Conservation (phyloP, 2,888 invertebrate genomes). For the Chouioia cunea region DNA sequence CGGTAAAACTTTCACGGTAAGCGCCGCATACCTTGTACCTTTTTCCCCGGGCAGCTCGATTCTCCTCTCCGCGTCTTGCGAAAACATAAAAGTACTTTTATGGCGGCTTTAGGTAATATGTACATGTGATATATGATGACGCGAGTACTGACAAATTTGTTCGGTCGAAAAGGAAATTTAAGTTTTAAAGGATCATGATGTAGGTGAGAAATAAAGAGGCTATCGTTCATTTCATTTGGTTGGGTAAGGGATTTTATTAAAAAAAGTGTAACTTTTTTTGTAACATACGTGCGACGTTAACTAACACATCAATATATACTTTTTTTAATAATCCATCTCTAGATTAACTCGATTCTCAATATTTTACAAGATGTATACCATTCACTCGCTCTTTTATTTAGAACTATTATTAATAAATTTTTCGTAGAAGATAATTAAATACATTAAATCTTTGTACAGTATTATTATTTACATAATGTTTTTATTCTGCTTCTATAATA, state of each 20-base stretch:
- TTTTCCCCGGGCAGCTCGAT: too few species aligned
- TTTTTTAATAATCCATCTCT: constrained; percentile 20
- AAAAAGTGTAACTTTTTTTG: constrained; percentile 38
- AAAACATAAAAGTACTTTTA: too few species aligned
- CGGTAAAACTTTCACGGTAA: too few species aligned
- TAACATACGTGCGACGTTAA: constrained; percentile 32
- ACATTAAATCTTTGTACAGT: constrained; percentile 30
- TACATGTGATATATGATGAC: too few species aligned
- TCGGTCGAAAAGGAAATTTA: too few species aligned
- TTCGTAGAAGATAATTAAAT: constrained; percentile 21
- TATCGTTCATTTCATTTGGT: not conserved
- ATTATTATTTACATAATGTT: constrained; percentile 32
- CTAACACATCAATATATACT: constrained; percentile 40
- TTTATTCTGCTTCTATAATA: constrained; percentile 2
- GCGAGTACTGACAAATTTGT: too few species aligned
- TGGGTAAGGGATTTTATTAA: constrained; percentile 19
- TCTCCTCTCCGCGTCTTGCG: too few species aligned
- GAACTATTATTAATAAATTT: constrained; percentile 9
- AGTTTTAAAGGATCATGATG: too few species aligned
- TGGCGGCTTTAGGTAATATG: too few species aligned
- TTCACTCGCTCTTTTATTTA: not conserved
- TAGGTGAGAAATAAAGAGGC: not conserved
- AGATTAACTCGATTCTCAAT: constrained; percentile 19
- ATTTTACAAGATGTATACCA: constrained; percentile 27
- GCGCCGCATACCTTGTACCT: too few species aligned